phyloP scores from a whole-genome alignment of 2,113 vertebrate genomes.

The Hypanus sabinus region DNA sequence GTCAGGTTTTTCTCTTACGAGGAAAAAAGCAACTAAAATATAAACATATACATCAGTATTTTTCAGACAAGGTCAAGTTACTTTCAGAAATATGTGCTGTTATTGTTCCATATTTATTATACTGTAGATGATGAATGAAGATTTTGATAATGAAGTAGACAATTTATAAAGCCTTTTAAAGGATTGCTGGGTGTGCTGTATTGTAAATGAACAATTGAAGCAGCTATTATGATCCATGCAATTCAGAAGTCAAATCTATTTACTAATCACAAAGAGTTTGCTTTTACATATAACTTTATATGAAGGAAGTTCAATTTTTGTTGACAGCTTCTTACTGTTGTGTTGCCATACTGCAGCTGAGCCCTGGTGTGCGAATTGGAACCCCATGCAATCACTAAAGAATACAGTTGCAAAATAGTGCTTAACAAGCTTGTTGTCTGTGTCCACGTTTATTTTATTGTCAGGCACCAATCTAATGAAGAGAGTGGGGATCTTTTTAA shows the following conservation, averaged over 20 bases:
- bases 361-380: neutral
- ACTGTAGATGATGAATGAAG: neutral
- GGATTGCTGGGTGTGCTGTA: neutral
- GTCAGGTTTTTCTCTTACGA: too few species aligned
- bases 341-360: neutral
- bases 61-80: slow-evolving; percentile 14
- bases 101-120: neutral
- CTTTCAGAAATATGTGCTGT: neutral
- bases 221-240: neutral
- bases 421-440: neutral
- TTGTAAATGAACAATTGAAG: neutral
- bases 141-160: neutral
- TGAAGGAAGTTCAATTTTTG: neutral
- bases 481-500: neutral
- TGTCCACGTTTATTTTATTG: neutral
- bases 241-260: neutral
- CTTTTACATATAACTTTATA: neutral
- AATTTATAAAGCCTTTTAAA: neutral
- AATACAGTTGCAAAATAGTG: neutral
- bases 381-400: neutral
- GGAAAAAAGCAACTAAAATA: neutral
- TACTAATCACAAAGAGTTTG: neutral
- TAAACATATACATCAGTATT: neutral
- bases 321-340: neutral
- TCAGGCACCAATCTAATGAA: neutral